phyloP scores from a whole-genome alignment of 2,113 vertebrate species.

The Hippocampus guttulatus region DNA sequence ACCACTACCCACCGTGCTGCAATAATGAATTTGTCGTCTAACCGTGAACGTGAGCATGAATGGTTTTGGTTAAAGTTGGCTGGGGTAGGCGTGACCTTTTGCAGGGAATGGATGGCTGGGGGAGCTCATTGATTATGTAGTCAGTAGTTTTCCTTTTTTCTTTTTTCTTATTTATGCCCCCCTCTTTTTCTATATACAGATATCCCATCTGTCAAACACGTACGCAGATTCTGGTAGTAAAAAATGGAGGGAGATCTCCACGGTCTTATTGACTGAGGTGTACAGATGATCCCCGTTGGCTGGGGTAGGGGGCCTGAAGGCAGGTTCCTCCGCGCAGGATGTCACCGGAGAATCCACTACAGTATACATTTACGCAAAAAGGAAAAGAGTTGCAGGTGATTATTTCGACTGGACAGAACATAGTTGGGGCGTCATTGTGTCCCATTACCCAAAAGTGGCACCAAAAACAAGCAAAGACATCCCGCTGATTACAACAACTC shows the following conservation, averaged over 20 bases:
- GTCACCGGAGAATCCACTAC: conserved; percentile 33
- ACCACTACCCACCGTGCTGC: too few species aligned
- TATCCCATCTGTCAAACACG: neutral
- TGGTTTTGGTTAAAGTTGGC: neutral
- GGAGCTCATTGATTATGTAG: too few species aligned
- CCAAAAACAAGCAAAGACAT: neutral
- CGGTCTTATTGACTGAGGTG: neutral
- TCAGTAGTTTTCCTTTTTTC: too few species aligned
- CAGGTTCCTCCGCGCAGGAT: conserved; percentile 41
- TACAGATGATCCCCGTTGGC: conserved; percentile 16
- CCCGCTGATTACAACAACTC: too few species aligned
- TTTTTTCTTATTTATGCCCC: neutral
- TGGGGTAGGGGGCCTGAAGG: conserved; percentile 41
- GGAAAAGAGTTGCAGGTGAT: too few species aligned
- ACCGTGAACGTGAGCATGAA: neutral
- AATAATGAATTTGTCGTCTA: neutral
- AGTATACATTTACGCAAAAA: neutral
- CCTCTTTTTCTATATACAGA: neutral
- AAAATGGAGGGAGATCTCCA: conserved; percentile 27
- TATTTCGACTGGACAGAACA: neutral
- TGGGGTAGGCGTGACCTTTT: neutral
- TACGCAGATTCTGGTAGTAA: neutral
- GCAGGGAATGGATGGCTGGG: neutral
- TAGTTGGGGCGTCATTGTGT: neutral
- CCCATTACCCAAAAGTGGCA: neutral